These are phyloP conservation scores for Dascillus cervinus DNA, from an alignment of 2,888 invertebrate species.

Conservation along the genomic window DNA sequence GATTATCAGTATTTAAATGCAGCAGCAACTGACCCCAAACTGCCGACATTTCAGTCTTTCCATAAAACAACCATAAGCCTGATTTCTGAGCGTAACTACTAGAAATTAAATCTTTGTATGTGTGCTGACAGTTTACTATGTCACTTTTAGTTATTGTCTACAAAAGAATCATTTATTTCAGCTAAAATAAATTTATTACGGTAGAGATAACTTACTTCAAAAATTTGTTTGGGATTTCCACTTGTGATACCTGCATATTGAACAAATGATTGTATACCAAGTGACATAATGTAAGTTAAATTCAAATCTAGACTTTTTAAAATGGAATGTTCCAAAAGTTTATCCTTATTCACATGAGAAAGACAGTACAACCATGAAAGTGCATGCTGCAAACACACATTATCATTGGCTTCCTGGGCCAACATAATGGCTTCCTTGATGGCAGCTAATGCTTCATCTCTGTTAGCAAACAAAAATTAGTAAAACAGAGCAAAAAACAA, in stretches of 20 bases:
- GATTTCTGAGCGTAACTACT: slow-evolving; percentile 75
- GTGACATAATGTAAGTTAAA: slow-evolving; percentile 63
- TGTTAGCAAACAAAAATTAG: slow-evolving; percentile 36
- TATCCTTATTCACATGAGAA: slow-evolving; percentile 48
- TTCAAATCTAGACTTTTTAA: slow-evolving; percentile 60
- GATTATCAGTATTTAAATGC: slow-evolving; percentile 62
- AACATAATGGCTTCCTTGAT: slow-evolving; percentile 81
- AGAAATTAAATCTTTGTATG: slow-evolving; percentile 71
- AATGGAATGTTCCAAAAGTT: slow-evolving; percentile 60
- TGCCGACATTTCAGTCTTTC: slow-evolving; percentile 77
- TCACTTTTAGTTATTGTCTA: slow-evolving; percentile 79
- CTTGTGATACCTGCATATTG: slow-evolving; percentile 66
- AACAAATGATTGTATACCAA: slow-evolving; percentile 68
- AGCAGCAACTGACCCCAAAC: slow-evolving; percentile 72
- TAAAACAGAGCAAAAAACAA: slow-evolving; percentile 1
- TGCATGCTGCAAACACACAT: slow-evolving; percentile 76
- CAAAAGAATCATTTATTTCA: slow-evolving; percentile 20
- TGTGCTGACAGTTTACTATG: slow-evolving; percentile 76
- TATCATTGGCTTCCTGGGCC: slow-evolving; percentile 83
- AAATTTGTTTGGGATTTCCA: slow-evolving; percentile 58
- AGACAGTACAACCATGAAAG: slow-evolving; percentile 73
- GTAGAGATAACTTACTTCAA: slow-evolving; percentile 46
- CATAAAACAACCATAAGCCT: slow-evolving; percentile 82
- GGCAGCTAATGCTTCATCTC: slow-evolving; percentile 69
- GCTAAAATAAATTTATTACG: not conserved